Evolutionary conservation across 2,888 invertebrate genomes (phyloP).

Genomic region (Muschampia plurimacula): DNA sequence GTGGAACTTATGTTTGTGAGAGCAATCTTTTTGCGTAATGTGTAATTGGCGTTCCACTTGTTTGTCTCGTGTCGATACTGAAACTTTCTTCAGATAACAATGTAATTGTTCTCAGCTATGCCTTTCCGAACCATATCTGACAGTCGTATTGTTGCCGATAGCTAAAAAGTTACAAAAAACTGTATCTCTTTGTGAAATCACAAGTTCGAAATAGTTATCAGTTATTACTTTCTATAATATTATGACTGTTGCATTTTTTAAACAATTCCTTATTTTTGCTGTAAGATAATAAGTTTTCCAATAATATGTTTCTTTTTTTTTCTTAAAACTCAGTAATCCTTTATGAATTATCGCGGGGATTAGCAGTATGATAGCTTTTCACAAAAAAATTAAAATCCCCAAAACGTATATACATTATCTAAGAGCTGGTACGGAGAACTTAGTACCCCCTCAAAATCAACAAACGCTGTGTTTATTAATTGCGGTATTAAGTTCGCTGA

Average conservation of each 20-base stretch:
- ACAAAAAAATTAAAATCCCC: not conserved
- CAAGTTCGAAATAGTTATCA: not conserved
- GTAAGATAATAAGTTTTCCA: too few relatives aligned
- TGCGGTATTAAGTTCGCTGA: too few relatives aligned
- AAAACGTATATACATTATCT: too few relatives aligned
- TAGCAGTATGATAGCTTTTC: too few relatives aligned
- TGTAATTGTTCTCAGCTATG: slow-evolving; percentile 32
- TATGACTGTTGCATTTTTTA: not conserved
- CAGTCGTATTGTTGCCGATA: slow-evolving; percentile 22
- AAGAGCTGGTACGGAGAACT: too few relatives aligned
- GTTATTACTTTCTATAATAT: slow-evolving; percentile 3
- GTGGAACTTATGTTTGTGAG: slow-evolving; percentile 25
- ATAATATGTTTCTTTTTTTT: too few relatives aligned
- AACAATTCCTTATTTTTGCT: too few relatives aligned
- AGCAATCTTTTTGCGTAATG: slow-evolving; percentile 27
- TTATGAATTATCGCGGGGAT: too few relatives aligned
- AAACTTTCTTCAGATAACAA: slow-evolving; percentile 27
- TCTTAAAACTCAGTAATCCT: too few relatives aligned
- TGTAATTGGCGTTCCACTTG: slow-evolving; percentile 30
- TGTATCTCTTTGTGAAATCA: slow-evolving; percentile 19
- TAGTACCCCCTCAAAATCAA: too few relatives aligned
- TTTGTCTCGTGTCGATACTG: slow-evolving; percentile 27
- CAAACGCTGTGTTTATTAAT: too few relatives aligned
- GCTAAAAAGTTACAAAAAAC: slow-evolving; percentile 25
- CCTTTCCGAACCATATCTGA: slow-evolving; percentile 34